Evolutionary conservation across 2,797 vertebrate species (phyloP).

Genomic region (Thalassophryne amazonica): DNA sequence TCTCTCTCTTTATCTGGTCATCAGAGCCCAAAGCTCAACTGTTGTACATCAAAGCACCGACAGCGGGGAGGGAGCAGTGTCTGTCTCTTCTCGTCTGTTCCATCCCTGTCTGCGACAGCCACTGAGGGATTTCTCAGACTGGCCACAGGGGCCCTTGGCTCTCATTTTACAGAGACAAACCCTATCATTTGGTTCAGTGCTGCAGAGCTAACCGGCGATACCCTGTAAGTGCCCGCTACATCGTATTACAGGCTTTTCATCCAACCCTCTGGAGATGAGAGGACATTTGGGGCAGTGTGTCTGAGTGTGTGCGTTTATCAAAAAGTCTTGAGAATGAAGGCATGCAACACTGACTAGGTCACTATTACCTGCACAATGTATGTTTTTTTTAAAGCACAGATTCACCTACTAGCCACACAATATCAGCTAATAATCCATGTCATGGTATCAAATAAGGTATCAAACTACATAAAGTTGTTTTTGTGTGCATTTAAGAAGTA

Average conservation of each 20-base stretch:
- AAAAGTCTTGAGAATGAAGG: neutral
- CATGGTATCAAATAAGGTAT: no score
- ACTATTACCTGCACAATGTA: no score
- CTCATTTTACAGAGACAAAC: constrained; percentile 69
- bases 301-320: neutral
- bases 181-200: constrained; percentile 50
- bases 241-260: constrained; percentile 60
- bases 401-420: no score
- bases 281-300: constrained; percentile 17
- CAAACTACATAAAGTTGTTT: no score
- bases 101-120: constrained; percentile 60
- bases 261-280: constrained; percentile 46
- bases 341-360: neutral
- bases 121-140: constrained; percentile 62
- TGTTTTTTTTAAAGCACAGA: no score
- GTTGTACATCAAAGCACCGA: constrained; percentile 66
- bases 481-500: no score
- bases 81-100: constrained; percentile 58
- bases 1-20: constrained; percentile 67
- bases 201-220: constrained; percentile 46
- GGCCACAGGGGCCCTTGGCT: constrained; percentile 50
- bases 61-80: constrained; percentile 50
- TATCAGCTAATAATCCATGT: no score
- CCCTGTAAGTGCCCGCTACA: constrained; percentile 50
- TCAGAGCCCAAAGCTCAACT: constrained; percentile 65